Conservation (phyloP, 2,113 vertebrate genomes). For the Aix galericulata region DNA sequence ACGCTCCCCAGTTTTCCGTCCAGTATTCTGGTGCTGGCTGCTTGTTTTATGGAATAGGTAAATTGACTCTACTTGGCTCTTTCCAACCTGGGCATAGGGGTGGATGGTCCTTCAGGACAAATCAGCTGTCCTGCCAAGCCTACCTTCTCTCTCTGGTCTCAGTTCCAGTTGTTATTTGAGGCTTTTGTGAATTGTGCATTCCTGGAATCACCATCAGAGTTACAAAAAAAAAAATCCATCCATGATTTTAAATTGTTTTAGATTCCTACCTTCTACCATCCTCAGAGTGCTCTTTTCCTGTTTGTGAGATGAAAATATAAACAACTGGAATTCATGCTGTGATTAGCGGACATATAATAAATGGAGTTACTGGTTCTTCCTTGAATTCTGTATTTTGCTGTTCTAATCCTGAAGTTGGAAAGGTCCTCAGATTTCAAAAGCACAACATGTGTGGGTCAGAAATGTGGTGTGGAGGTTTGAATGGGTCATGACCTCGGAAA, state of each 20-base stretch:
- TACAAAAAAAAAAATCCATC: not conserved
- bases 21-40: not conserved
- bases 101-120: not conserved
- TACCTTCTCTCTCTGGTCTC: not conserved
- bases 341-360: not conserved
- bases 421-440: not conserved
- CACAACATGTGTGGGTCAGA: not conserved
- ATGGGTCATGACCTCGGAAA: not conserved
- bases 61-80: not conserved
- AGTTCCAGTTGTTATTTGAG: not conserved
- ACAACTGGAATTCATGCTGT: not conserved
- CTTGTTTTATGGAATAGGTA: not conserved
- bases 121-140: not conserved
- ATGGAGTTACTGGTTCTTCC: not conserved
- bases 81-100: not conserved
- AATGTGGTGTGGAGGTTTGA: not conserved
- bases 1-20: not conserved
- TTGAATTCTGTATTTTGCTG: not conserved
- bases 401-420: not conserved
- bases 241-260: not conserved
- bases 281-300: not conserved
- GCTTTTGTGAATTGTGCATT: not conserved
- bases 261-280: not conserved
- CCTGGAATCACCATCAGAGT: not conserved
- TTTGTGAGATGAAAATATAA: not conserved